These are phyloP conservation scores for Callionymus lyra DNA, from an alignment of 2,113 vertebrate species.

Conservation along the genomic window DNA sequence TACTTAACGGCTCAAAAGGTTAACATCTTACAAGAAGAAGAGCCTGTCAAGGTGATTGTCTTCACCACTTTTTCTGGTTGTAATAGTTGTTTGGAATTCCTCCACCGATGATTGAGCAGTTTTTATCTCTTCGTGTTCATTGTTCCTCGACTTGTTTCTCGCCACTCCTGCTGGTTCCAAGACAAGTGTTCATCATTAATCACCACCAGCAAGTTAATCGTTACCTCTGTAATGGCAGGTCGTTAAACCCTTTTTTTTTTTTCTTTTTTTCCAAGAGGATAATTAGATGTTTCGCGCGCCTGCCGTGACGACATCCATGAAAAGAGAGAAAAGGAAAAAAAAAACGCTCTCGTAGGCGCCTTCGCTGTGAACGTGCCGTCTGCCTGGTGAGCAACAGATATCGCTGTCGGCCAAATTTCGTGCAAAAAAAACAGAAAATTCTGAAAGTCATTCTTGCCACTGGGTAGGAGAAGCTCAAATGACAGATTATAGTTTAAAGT, in stretches of 20 bases:
- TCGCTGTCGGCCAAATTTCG: no score
- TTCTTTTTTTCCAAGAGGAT: slow-evolving; percentile 32
- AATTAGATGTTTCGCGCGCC: slow-evolving; percentile 26
- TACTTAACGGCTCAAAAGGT: slow-evolving; percentile 8
- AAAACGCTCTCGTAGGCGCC: slow-evolving; percentile 10
- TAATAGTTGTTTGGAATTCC: no score
- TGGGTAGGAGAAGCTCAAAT: slow-evolving; percentile 16
- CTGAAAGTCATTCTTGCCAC: slow-evolving; percentile 1
- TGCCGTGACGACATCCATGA: slow-evolving; percentile 28
- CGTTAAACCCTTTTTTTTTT: slow-evolving; percentile 26
- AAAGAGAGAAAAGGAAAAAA: slow-evolving; percentile 14
- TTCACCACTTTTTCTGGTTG: not conserved
- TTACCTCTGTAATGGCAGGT: slow-evolving; percentile 43
- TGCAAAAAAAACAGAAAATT: no score
- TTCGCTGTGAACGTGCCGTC: slow-evolving; percentile 7
- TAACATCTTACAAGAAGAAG: slow-evolving; percentile 16
- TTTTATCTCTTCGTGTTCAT: no score
- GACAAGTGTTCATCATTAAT: slow-evolving; percentile 28
- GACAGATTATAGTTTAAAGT: slow-evolving; percentile 17
- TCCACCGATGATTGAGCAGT: no score
- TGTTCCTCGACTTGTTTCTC: not conserved
- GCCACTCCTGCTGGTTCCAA: not conserved
- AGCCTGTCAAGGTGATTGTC: slow-evolving; percentile 7
- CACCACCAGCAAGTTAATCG: slow-evolving; percentile 27
- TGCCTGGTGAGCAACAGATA: slow-evolving; percentile 2